Evolutionary conservation across 2,113 vertebrate species (phyloP).

Genomic region (Ariopsis seemanni): DNA sequence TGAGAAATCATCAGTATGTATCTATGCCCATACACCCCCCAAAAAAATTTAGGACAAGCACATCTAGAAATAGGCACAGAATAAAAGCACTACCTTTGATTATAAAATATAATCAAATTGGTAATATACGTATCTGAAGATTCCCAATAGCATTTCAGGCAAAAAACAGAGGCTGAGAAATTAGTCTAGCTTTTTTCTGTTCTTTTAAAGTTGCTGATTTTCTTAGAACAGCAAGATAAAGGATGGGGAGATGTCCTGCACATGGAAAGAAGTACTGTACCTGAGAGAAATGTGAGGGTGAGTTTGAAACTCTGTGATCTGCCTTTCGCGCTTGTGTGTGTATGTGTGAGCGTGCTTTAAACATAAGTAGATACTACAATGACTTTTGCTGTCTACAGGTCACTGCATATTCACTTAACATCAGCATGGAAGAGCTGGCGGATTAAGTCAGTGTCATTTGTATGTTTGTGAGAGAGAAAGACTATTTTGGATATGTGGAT

Average conservation of each 20-base stretch:
- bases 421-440: too few relatives aligned
- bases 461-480: not conserved
- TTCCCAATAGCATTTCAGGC: not conserved
- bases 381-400: not conserved
- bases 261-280: constrained; percentile 36
- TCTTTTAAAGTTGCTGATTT: constrained; percentile 11
- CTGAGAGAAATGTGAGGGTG: constrained; percentile 61
- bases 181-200: not conserved
- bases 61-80: not conserved
- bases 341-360: not conserved
- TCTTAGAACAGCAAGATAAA: constrained; percentile 42
- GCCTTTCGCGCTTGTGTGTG: not conserved
- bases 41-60: not conserved
- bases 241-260: constrained; percentile 43
- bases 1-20: constrained; percentile 36
- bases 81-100: not conserved
- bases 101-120: not conserved
- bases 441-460: not conserved
- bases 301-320: constrained; percentile 60
- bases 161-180: not conserved
- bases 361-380: not conserved
- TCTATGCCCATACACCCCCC: constrained; percentile 42
- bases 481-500: too few relatives aligned
- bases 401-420: not conserved
- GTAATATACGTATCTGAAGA: not conserved